Evolutionary conservation across 1,140 invertebrate species (phyloP).

Genomic region (Aphaenogaster rudis): DNA sequence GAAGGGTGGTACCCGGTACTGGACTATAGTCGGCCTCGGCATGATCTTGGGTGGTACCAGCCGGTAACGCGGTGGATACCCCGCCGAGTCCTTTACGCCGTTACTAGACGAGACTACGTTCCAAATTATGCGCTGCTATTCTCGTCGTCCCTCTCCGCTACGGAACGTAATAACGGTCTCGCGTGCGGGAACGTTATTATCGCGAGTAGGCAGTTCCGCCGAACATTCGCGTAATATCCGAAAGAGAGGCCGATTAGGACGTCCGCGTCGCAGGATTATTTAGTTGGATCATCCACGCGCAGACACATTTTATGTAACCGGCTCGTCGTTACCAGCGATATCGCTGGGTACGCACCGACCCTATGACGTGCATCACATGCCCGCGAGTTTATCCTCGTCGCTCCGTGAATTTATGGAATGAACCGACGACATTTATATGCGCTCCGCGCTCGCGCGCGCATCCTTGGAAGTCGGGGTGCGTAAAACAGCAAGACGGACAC

Average conservation of each 20-base stretch:
- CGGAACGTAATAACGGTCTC: slow-evolving; percentile 23
- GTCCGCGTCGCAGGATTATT: background rate
- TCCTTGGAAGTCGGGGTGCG: slow-evolving; percentile 27
- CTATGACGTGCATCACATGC: background rate
- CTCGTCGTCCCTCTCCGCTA: background rate
- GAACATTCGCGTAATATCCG: background rate
- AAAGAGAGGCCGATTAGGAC: background rate
- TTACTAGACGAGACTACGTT: slow-evolving; percentile 3
- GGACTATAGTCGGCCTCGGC: slow-evolving; percentile 24
- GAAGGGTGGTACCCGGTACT: background rate
- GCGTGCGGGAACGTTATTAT: slow-evolving; percentile 22
- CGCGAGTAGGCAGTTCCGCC: background rate
- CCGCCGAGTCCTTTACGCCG: background rate
- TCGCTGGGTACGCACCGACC: background rate
- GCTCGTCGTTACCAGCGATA: background rate
- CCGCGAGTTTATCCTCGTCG: slow-evolving; percentile 24
- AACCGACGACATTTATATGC: slow-evolving; percentile 37
- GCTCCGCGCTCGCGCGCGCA: slow-evolving; percentile 12
- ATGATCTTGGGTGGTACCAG: slow-evolving; percentile 13
- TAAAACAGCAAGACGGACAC: slow-evolving; percentile 43
- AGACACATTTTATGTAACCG: slow-evolving; percentile 11
- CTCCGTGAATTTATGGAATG: slow-evolving; percentile 47
- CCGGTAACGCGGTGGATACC: background rate
- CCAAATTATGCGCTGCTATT: slow-evolving; percentile 48
- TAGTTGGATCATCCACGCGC: background rate